These are phyloP conservation scores for Potorous gilbertii DNA, from an alignment of 2,797 vertebrate genomes.

Conservation along the genomic window DNA sequence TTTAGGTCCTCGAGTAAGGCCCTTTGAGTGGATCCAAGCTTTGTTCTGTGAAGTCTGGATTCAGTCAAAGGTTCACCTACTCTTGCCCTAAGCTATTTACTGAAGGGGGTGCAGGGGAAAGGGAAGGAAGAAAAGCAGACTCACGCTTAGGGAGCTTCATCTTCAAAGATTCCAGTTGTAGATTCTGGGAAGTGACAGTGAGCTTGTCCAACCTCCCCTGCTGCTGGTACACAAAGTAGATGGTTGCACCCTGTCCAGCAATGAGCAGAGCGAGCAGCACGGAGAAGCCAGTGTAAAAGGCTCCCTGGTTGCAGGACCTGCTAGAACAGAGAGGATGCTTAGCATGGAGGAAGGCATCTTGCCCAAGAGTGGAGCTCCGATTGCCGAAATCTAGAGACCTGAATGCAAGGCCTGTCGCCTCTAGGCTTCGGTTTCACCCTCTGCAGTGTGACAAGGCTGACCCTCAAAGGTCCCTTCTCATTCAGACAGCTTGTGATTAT, in stretches of 20 bases:
- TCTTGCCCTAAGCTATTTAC: not conserved
- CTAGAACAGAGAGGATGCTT: not conserved
- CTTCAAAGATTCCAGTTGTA: slow-evolving; percentile 86
- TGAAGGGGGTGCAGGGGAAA: not conserved
- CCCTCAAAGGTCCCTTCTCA: not conserved
- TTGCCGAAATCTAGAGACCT: not conserved
- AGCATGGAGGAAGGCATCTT: not conserved
- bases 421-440: not conserved
- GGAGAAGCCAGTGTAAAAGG: slow-evolving; percentile 87
- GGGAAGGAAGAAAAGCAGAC: not conserved
- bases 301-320: slow-evolving; percentile 81
- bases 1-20: too few relatives aligned
- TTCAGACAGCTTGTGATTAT: not conserved
- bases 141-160: slow-evolving; percentile 84
- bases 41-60: too few relatives aligned
- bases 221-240: slow-evolving; percentile 91
- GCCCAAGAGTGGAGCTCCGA: not conserved
- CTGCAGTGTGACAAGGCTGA: not conserved
- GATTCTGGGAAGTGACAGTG: slow-evolving; percentile 82
- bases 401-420: not conserved
- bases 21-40: too few relatives aligned
- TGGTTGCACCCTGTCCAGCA: slow-evolving; percentile 91
- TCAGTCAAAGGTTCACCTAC: too few relatives aligned
- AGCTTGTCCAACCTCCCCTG: slow-evolving; percentile 88
- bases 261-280: slow-evolving; percentile 92